Evolutionary conservation across 2,888 invertebrate species (phyloP), one percentile per base, ranked within the genome.

Genomic region (Nemotelus pantherinus): DNA sequence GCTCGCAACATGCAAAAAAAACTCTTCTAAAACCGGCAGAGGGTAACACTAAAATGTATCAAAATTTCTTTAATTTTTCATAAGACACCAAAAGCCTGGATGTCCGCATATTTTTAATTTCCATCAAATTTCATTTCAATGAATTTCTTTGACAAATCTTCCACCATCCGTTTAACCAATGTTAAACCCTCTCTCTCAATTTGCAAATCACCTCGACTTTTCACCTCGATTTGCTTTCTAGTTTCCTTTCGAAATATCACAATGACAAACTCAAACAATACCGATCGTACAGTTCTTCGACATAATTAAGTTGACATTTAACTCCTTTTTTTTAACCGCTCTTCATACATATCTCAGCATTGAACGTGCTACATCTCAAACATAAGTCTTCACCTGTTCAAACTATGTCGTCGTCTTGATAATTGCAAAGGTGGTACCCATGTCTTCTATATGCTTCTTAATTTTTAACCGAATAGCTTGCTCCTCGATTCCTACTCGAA

Each of bases 231-330:
- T 25, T 25, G 25, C 25, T 25, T 25, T 25, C 25, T 25, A 25
- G 25, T 25, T 1, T 25, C 25, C 50, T 50, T 50, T 50, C 50
- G 7, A 5, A 50, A 50, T 50, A 50, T 7, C 50, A 50, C 10
- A 9, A 5, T 25, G 10, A 9, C 57, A 57, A 57, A 25, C 25
- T 53, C 6, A 25, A 41, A 63, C 63, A 63, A 41, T 25, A 43
- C 41, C 63, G 43, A 63, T 7, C 5, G 25, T 10, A 63, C 39
- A 45, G 45, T 70, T 55, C 55, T 60, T 39, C 39, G 74, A 60
- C 60, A 74, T 74, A 74, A 74, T 74, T 74, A 74, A 74, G 63
- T 48, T 60, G 74, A 60, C 74, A 74, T 74, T 74, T 74, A 74
- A 63, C 74, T 48, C 41, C 41, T 39, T 48, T 60, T 67, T 41